These are phyloP conservation scores for Hafferia zeledoni DNA, from an alignment of 2,797 vertebrate species.

Conservation along the genomic window DNA sequence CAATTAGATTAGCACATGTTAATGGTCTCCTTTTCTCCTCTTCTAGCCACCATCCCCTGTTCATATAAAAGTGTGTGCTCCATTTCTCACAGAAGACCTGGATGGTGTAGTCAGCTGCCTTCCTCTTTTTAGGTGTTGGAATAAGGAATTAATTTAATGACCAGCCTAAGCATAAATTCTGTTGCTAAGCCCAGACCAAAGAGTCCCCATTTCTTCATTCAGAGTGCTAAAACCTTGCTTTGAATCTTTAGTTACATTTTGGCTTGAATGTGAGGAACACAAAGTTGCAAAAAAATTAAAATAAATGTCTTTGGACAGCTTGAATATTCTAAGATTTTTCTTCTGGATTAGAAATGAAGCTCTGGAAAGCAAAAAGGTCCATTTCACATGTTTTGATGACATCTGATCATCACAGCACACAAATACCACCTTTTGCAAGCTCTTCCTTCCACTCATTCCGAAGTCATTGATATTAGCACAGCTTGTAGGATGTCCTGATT, in stretches of 20 bases:
- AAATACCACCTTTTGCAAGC: not conserved
- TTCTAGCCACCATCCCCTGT: not conserved
- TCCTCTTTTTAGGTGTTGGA: not conserved
- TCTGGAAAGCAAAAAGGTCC: not conserved
- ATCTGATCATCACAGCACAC: not conserved
- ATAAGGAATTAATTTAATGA: constrained; percentile 4
- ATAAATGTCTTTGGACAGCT: not conserved
- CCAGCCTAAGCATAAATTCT: not conserved
- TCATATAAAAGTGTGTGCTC: not conserved
- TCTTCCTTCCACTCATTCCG: not conserved
- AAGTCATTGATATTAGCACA: not conserved
- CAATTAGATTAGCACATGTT: constrained; percentile 14
- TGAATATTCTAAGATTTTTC: not conserved
- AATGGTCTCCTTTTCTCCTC: not conserved
- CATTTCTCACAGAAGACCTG: not conserved
- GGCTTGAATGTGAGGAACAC: not conserved
- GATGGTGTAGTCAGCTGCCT: not conserved
- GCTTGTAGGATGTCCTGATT: not conserved
- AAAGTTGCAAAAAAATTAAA: not conserved
- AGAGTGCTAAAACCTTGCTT: not conserved
- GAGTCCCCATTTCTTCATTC: not conserved
- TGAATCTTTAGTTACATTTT: not conserved
- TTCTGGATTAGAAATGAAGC: not conserved
- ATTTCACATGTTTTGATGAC: not conserved
- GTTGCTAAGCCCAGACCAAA: not conserved